phyloP scores from a whole-genome alignment of 92 coral and sea anemone species.

The Metridium senile region DNA sequence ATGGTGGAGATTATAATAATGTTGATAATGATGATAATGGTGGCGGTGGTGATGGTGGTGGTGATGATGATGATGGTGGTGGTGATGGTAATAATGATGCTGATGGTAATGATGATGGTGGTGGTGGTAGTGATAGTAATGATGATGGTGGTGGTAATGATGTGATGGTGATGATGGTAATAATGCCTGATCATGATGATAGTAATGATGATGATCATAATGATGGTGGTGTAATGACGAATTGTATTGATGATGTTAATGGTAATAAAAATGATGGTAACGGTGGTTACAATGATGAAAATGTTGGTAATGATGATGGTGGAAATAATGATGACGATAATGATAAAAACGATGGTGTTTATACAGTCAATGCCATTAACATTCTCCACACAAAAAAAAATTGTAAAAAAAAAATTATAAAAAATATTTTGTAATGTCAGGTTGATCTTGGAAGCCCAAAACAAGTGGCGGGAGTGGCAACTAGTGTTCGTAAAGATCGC shows the following conservation, averaged over 20 bases:
- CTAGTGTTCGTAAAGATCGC: slow-evolving; percentile 36
- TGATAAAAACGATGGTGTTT: too few species aligned
- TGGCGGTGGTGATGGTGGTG: neutral
- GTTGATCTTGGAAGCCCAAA: slow-evolving; percentile 27
- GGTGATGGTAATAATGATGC: slow-evolving; percentile 3
- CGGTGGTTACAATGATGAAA: neutral
- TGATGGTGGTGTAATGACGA: neutral
- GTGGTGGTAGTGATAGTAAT: neutral
- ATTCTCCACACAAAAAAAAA: too few species aligned
- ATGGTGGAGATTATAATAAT: neutral
- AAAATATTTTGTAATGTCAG: neutral
- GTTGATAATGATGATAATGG: neutral
- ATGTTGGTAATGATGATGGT: too few species aligned
- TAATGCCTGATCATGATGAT: too few species aligned
- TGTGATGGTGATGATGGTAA: neutral
- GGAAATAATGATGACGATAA: too few species aligned
- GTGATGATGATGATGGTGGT: slow-evolving; percentile 9
- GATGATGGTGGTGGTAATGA: neutral
- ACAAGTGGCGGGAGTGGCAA: slow-evolving; percentile 46
- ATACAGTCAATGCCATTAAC: too few species aligned
- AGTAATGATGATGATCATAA: neutral
- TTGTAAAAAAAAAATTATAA: too few species aligned
- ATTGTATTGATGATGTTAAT: neutral
- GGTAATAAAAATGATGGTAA: neutral
- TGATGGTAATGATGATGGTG: slow-evolving; percentile 10